Base-by-base conservation (phyloP, 2,888 invertebrate genomes). In the Aplocera efformata region DNA sequence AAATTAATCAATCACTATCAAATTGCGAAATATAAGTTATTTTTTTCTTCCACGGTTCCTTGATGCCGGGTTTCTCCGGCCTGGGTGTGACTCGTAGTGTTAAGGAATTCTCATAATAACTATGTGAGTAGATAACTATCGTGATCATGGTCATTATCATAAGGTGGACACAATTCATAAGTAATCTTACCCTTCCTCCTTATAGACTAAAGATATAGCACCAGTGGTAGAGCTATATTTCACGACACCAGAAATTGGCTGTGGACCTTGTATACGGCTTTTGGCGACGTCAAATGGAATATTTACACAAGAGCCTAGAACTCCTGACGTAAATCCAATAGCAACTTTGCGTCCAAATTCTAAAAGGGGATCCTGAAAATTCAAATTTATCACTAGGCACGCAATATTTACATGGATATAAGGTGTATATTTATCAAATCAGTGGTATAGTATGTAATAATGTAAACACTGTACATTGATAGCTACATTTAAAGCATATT, bases 231-330 rank as follows among this genome's bases (percentile, higher is more conserved):
- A 91, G 22, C 88, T 90, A 68, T 98, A 98, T 67, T 96, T 96
- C 31, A 95, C 90, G 47, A 90, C 60, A 0, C 93, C 93, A 0
- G 90, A 79, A 1, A 89, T 79, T 1, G 95, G 95, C 72, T 97
- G 96, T 1, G 97, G 96, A 0, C 97, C 98, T 78, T 98, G 98
- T 56, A 98, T 98, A 36, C 98, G 90, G 57, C 96, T 97, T 79
- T 98, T 98, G 11, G 96, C 98, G 17, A 98, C 98, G 73, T 98
- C 98, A 77, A 98, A 98, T 4, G 98, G 98, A 81, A 98, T 98
- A 78, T 98, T 98, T 30, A 94, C 86, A 56, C 94, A 92, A 3
- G 97, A 97, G 6, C 94, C 97, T 22, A 97, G 74, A 0, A 94
- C 94, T 1, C 98, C 98, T 7, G 97, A 96, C 6, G 91, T 89